Conservation (phyloP, 1,140 invertebrate genomes). For the Drosophila watanabei region DNA sequence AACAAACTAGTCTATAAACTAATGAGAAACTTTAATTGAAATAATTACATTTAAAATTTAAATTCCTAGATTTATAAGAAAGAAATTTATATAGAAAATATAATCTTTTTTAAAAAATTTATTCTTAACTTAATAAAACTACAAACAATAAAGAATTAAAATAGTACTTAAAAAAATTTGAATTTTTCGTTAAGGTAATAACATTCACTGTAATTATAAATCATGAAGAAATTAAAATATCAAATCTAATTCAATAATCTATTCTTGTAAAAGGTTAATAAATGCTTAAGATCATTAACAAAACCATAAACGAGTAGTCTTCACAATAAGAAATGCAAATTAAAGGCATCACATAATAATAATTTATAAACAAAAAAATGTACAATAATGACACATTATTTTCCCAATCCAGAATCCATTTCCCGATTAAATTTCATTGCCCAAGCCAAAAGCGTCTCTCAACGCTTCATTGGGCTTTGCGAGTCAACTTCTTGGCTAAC, state of each 20-base stretch:
- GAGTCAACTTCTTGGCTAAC: slow-evolving; percentile 20
- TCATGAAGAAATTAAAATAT: too few species aligned
- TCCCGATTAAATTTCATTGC: slow-evolving; percentile 8
- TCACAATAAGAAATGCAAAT: not conserved
- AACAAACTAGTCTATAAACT: not conserved
- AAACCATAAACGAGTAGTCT: not conserved
- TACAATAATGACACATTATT: not conserved
- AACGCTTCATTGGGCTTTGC: slow-evolving; percentile 19
- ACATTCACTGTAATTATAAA: too few species aligned
- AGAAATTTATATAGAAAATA: too few species aligned
- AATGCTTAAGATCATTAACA: not conserved
- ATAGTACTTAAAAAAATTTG: too few species aligned
- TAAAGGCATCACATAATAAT: too few species aligned
- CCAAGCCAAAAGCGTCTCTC: not conserved
- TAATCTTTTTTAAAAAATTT: too few species aligned
- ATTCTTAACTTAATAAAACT: too few species aligned
- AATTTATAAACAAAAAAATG: not conserved
- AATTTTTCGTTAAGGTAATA: not conserved
- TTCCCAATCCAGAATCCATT: not conserved
- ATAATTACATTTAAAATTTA: not conserved
- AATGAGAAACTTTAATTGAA: not conserved
- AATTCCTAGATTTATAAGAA: too few species aligned
- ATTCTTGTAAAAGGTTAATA: too few species aligned
- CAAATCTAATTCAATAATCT: too few species aligned
- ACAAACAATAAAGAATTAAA: too few species aligned